Evolutionary conservation across 2,113 vertebrate species (phyloP).

Genomic region (Chaenocephalus aceratus): DNA sequence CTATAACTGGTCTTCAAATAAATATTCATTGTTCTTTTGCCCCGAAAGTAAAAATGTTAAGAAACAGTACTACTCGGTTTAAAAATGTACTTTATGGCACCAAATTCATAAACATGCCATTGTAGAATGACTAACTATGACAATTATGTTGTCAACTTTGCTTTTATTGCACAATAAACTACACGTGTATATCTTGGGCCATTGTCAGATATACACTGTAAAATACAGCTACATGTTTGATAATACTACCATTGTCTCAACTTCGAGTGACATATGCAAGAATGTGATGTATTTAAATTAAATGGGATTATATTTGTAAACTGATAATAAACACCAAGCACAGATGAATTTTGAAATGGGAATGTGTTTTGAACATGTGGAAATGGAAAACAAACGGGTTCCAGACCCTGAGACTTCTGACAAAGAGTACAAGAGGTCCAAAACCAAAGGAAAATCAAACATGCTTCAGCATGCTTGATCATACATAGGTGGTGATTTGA

Average conservation of each 20-base stretch:
- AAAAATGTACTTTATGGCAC: conserved; percentile 16
- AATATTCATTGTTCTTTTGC: neutral
- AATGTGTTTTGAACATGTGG: conserved; percentile 33
- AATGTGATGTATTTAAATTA: neutral
- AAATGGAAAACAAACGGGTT: conserved; percentile 35
- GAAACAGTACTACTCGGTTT: neutral
- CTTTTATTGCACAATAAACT: conserved; percentile 5
- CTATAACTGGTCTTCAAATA: neutral
- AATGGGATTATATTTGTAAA: neutral
- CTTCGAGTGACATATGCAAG: neutral
- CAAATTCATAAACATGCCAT: neutral
- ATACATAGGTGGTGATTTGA: neutral
- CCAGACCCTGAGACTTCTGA: conserved; percentile 3
- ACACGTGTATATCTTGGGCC: too few relatives aligned
- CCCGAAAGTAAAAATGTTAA: neutral
- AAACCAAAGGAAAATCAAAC: conserved; percentile 13
- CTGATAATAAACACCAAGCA: conserved; percentile 18
- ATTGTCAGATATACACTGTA: neutral
- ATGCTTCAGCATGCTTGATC: conserved; percentile 11
- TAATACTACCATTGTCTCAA: neutral
- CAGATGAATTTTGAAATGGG: neutral
- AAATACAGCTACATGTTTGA: too few relatives aligned
- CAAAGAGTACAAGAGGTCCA: conserved; percentile 12
- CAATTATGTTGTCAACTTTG: neutral
- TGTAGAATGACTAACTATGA: neutral